Evolutionary conservation across 2,888 invertebrate genomes (phyloP), one percentile per base, ranked within the genome.

Genomic region (Drosophila fungiperda): DNA sequence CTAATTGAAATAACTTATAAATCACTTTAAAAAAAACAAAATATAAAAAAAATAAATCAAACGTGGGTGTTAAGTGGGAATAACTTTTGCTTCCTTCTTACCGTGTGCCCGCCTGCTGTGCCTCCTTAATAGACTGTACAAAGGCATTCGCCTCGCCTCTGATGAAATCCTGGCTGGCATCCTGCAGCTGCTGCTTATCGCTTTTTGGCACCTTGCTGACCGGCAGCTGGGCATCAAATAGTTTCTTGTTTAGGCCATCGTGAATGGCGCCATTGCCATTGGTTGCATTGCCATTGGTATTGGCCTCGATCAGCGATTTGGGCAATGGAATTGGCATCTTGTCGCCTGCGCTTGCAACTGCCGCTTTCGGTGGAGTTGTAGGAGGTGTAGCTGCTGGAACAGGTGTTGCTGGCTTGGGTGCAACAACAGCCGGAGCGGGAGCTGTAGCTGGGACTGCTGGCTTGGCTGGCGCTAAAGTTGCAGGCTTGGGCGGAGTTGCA

Each of bases 161-260:
- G 42, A 93, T 87, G 61, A 93, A 93, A 35, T 92, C 91, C 49
- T 80, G 83, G 57, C 92, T 93, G 64, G 92, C 92, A 78, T 91
- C 90, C 84, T 92, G 92, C 5, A 91, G 55, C 74, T 92, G 89
- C 57, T 87, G 72, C 49, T 73, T 90, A 26, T 80, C 71, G 7
- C 76, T 58, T 20, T 92, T 90, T 1, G 23, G 2, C 8, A 23
- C 1, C 73, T 92, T 92, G 61, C 81, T 76, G 3, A 80, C 67
- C 4, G 85, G 78, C 59, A 78, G 84, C 1, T 82, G 78, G 8
- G 76, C 78, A 38, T 83, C 90, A 61, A 88, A 87, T 1, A 91
- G 71, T 63, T 92, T 91, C 36, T 81, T 78, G 65, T 92, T 92
- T 36, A 88, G 45, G 26, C 69, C 74, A 49, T 87, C 86, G 9